Evolutionary conservation across 2,888 invertebrate species (phyloP).

Genomic region (Nudaria mundana): DNA sequence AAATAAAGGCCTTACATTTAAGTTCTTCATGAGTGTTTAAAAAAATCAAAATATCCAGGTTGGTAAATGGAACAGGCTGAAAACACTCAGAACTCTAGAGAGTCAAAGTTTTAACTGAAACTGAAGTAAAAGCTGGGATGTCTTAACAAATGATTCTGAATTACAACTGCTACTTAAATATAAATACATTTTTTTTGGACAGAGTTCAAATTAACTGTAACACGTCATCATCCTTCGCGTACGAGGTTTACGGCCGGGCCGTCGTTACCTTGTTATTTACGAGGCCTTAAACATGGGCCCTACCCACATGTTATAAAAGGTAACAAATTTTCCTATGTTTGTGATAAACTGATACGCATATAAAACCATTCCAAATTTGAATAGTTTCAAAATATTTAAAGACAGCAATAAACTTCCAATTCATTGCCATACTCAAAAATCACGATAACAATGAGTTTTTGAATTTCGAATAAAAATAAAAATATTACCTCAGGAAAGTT

Average conservation of each 20-base stretch:
- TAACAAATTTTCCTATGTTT: no score
- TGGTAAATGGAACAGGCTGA: no score
- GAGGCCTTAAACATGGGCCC: constrained; percentile 16
- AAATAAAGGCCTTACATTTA: no score
- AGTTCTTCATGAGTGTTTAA: no score
- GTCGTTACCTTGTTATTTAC: constrained; percentile 25
- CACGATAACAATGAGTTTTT: no score
- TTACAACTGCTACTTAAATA: no score
- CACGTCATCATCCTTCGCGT: constrained; percentile 16
- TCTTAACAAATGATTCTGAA: no score
- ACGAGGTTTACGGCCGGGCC: constrained; percentile 10
- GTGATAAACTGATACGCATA: constrained; percentile 17
- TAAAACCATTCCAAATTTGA: constrained; percentile 15
- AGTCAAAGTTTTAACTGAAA: no score
- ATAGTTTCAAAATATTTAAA: background rate
- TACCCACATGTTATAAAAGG: constrained; percentile 5
- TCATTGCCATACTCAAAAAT: no score
- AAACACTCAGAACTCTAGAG: no score
- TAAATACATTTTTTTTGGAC: background rate
- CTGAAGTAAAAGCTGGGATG: background rate
- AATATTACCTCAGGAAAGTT: constrained; percentile 39
- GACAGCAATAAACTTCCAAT: no score
- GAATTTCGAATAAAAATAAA: constrained; percentile 14
- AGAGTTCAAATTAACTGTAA: constrained; percentile 16
- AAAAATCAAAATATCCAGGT: no score